These are phyloP conservation scores for Etia nguti DNA, from an alignment of 2,113 vertebrate species.

Conservation along the genomic window DNA sequence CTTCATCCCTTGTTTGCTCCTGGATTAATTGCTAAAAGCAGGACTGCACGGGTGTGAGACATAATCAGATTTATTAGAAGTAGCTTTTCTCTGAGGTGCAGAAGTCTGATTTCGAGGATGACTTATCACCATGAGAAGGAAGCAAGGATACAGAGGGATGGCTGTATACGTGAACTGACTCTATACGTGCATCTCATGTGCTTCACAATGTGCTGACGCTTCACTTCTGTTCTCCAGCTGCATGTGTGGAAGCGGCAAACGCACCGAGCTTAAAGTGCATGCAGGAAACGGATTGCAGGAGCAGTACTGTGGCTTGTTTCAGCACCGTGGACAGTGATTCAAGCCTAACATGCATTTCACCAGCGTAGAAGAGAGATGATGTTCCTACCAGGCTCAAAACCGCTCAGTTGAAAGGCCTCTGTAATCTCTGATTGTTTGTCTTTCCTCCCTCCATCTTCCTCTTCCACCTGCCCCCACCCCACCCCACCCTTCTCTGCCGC, in stretches of 20 bases:
- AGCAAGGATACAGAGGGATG: background rate
- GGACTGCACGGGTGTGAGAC: background rate
- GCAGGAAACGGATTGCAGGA: slow-evolving; percentile 23
- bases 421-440: slow-evolving; percentile 43
- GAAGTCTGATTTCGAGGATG: background rate
- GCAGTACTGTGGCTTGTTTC: slow-evolving; percentile 26
- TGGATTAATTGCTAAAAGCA: slow-evolving; percentile 7
- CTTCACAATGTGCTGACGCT: slow-evolving; percentile 58
- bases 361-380: background rate
- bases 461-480: background rate
- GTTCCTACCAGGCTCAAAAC: background rate
- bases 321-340: slow-evolving; percentile 69
- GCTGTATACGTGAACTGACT: background rate
- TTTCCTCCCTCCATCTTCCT: slow-evolving; percentile 23
- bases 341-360: background rate
- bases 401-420: background rate
- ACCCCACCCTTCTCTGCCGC: background rate
- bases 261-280: slow-evolving; percentile 25
- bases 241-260: background rate
- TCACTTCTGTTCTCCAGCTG: slow-evolving; percentile 23
- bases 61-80: background rate
- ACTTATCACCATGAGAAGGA: background rate
- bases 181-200: background rate
- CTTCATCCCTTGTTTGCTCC: slow-evolving; percentile 32
- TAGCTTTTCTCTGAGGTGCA: background rate